Evolutionary conservation across 2,888 invertebrate species (phyloP).

Genomic region (Parnassius glacialis): DNA sequence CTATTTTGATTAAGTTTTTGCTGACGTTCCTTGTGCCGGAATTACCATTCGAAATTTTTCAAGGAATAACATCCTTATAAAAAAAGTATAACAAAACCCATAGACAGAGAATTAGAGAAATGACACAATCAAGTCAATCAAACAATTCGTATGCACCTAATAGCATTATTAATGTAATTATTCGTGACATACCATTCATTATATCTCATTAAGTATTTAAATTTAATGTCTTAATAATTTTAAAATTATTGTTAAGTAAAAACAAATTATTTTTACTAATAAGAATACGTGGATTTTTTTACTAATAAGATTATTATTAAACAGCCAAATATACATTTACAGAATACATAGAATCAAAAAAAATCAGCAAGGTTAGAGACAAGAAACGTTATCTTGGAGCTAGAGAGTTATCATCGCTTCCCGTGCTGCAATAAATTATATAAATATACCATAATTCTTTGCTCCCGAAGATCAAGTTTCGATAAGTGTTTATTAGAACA

Average conservation of each 20-base stretch:
- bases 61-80: slow-evolving; percentile 27
- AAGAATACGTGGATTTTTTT: neutral
- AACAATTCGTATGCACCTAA: slow-evolving; percentile 72
- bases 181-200: slow-evolving; percentile 69
- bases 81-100: slow-evolving; percentile 40
- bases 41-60: slow-evolving; percentile 28
- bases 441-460: slow-evolving; percentile 77
- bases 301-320: slow-evolving; percentile 3
- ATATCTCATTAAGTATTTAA: slow-evolving; percentile 75
- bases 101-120: slow-evolving; percentile 36
- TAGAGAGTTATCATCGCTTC: slow-evolving; percentile 63
- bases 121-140: slow-evolving; percentile 61
- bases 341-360: slow-evolving; percentile 14
- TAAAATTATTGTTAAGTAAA: slow-evolving; percentile 12
- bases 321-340: slow-evolving; percentile 14
- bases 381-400: slow-evolving; percentile 64
- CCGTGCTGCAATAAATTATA: slow-evolving; percentile 75
- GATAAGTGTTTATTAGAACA: slow-evolving; percentile 76
- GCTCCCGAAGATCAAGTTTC: slow-evolving; percentile 62
- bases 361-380: slow-evolving; percentile 52
- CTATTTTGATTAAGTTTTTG: neutral
- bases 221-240: slow-evolving; percentile 33
- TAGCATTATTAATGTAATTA: slow-evolving; percentile 61
- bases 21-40: slow-evolving; percentile 18
- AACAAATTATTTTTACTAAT: slow-evolving; percentile 2